Evolutionary conservation across 92 coral and sea anemone species (phyloP).

Genomic region (Zoanthus gigantus): DNA sequence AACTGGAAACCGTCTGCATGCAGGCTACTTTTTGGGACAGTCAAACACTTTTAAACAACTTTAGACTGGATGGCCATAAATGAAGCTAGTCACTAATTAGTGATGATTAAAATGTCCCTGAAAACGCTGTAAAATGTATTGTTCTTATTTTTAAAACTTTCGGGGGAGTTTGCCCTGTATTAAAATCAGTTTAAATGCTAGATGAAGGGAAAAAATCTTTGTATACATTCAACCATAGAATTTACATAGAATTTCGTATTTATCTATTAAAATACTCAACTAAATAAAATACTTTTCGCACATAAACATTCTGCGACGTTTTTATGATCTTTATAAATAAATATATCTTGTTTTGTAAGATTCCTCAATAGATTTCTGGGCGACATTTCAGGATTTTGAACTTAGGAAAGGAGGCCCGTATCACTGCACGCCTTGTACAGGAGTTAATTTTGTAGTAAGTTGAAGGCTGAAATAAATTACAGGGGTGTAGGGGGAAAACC

Average conservation of each 20-base stretch:
- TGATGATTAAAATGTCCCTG: slow-evolving; percentile 3
- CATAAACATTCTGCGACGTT: no score
- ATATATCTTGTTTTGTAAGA: no score
- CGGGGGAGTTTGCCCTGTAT: neutral
- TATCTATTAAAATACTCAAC: neutral
- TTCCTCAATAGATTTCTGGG: no score
- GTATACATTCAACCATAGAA: slow-evolving; percentile 3
- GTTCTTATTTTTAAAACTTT: neutral
- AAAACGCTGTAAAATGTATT: slow-evolving; percentile 13
- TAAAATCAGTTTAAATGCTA: slow-evolving; percentile 12
- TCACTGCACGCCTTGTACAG: no score
- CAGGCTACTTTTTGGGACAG: neutral
- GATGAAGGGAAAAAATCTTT: neutral
- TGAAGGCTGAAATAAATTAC: no score
- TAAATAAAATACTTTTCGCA: no score
- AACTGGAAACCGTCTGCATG: no score
- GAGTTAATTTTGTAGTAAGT: no score
- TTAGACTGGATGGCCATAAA: slow-evolving; percentile 4
- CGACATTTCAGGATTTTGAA: no score
- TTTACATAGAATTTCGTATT: slow-evolving; percentile 2
- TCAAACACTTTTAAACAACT: neutral
- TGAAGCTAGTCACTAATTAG: slow-evolving; percentile 6
- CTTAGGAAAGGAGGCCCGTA: no score
- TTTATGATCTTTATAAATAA: no score
- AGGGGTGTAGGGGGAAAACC: no score